phyloP scores from a whole-genome alignment of 1,140 invertebrate species.

The Spodoptera litura region DNA sequence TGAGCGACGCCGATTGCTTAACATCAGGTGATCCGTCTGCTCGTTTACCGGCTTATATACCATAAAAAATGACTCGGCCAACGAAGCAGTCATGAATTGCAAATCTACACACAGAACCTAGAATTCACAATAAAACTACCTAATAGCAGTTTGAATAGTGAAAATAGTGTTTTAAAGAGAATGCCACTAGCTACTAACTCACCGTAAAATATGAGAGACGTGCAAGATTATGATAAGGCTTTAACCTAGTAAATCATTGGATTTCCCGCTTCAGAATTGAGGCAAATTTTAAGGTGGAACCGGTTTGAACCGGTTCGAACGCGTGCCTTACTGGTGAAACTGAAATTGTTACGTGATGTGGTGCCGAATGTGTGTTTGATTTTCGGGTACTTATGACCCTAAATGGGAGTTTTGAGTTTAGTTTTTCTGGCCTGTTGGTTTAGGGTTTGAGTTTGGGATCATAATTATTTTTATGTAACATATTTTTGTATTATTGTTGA shows the following conservation, averaged over 20 bases:
- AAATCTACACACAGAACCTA: not conserved
- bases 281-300: conserved; percentile 76
- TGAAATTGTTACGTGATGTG: conserved; percentile 52
- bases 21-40: too few species aligned
- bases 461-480: not conserved
- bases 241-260: conserved; percentile 79
- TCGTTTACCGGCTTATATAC: too few species aligned
- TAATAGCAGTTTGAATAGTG: conserved; percentile 46
- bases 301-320: conserved; percentile 56
- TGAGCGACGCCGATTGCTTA: too few species aligned
- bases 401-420: conserved; percentile 23
- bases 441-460: not conserved
- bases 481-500: not conserved
- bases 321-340: conserved; percentile 38
- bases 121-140: not conserved
- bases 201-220: conserved; percentile 81
- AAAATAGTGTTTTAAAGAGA: conserved; percentile 48
- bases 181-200: conserved; percentile 64
- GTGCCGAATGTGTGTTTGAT: conserved; percentile 38
- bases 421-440: not conserved
- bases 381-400: conserved; percentile 21
- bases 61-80: too few species aligned
- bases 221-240: conserved; percentile 83
- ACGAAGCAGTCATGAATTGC: too few species aligned
- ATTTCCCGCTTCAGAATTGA: conserved; percentile 77